phyloP scores from a whole-genome alignment of 2,797 vertebrate genomes.

The Darevskia mixta region DNA sequence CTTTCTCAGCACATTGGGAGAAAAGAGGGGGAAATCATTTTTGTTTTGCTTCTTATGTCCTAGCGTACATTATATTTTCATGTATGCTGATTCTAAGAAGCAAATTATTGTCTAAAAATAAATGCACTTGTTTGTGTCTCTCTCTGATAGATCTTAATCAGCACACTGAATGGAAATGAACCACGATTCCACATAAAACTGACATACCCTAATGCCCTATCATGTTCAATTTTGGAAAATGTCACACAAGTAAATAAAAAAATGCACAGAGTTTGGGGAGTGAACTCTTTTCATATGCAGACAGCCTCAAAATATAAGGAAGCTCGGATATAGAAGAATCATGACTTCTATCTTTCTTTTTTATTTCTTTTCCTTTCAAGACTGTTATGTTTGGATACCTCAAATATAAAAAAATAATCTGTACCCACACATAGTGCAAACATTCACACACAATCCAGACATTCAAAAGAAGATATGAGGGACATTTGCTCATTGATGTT shows the following conservation, averaged over 20 bases:
- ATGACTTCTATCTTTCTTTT: background rate
- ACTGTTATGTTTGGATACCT: background rate
- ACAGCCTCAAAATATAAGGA: background rate
- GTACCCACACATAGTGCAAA: background rate
- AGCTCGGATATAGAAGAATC: background rate
- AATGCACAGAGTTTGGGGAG: fast-evolving
- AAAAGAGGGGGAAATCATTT: background rate
- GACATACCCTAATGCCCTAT: conserved; percentile 24
- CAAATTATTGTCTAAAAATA: conserved; percentile 25
- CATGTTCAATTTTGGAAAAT: conserved; percentile 17
- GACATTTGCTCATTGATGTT: background rate
- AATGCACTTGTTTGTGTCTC: conserved; percentile 20
- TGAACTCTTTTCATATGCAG: conserved; percentile 6
- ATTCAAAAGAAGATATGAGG: too few relatives aligned
- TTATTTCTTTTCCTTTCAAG: background rate
- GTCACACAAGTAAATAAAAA: background rate
- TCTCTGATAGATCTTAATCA: conserved; percentile 29
- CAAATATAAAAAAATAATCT: background rate
- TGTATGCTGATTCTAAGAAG: conserved; percentile 10
- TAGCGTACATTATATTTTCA: conserved; percentile 26
- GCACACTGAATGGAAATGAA: background rate
- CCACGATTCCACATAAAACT: conserved; percentile 20
- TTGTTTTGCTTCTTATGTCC: conserved; percentile 12
- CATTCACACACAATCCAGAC: background rate
- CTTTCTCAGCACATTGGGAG: conserved; percentile 10